These are phyloP conservation scores for Archips crataeganus DNA, from an alignment of 2,888 invertebrate genomes.

Conservation along the genomic window DNA sequence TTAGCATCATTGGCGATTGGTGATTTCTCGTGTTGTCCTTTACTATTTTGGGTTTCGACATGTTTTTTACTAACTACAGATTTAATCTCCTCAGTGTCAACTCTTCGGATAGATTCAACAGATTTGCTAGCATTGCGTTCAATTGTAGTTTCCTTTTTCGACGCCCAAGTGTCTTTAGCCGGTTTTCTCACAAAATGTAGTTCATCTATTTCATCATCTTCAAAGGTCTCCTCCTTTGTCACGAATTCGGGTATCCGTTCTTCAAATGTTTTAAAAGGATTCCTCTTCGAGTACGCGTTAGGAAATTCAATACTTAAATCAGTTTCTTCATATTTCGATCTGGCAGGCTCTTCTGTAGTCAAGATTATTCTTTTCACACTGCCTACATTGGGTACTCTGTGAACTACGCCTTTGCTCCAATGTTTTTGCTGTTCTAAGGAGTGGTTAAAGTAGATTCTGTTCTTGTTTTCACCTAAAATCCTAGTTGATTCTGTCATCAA, in stretches of 20 bases:
- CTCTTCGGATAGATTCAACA: constrained; percentile 25
- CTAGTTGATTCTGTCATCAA: constrained; percentile 43
- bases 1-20: constrained; percentile 48
- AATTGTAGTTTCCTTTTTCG: constrained; percentile 11
- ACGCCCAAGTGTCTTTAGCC: constrained; percentile 24
- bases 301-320: constrained; percentile 26
- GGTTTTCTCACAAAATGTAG: constrained; percentile 21
- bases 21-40: not conserved
- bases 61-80: not conserved
- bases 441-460: constrained; percentile 57
- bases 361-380: constrained; percentile 30
- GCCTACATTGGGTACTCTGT: constrained; percentile 52
- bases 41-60: constrained; percentile 5
- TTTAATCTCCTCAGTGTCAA: constrained; percentile 12
- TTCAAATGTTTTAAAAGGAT: constrained; percentile 18
- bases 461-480: constrained; percentile 40
- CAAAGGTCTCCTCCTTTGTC: constrained; percentile 40
- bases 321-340: constrained; percentile 35
- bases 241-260: constrained; percentile 38
- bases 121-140: constrained; percentile 31
- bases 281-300: constrained; percentile 20
- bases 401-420: constrained; percentile 51
- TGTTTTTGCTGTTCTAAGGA: constrained; percentile 53
- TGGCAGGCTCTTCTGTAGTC: constrained; percentile 35
- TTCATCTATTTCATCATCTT: constrained; percentile 20